Evolutionary conservation across 2,888 invertebrate species (phyloP), one percentile per base, ranked within the genome.

Genomic region (Drosophila aldrichi): DNA sequence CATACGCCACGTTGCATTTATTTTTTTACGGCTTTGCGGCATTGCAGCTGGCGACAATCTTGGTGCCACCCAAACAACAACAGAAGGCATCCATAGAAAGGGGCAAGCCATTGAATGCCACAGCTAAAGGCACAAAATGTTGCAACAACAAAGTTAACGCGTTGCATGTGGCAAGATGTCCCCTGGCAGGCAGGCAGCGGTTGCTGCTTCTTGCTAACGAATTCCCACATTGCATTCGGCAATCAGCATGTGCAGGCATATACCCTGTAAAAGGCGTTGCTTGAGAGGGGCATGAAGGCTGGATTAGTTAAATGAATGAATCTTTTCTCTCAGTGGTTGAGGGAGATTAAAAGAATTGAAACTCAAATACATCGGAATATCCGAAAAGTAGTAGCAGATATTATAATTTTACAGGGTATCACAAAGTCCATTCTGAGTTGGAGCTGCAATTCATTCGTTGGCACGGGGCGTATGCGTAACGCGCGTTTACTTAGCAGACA

Each of bases 1-100:
- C 82, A 82, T 81, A 81, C 82, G 74, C 70, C 74, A 70, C 77
- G 70, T 72, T 68, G 78, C 81, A 72, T 52, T 36, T 6, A 2
- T 34, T 52, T 62, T 70, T 75, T 63, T 57, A 65, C 46, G 55
- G 41, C 74, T 56, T 66, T 74, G 71, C 68, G 49, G 61, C 68
- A 46, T 73, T 76, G 56, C 81, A 59, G 55, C 75, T 54, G 68
- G 63, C 74, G 62, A 77, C 77, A 74, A 65, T 74, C 63, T 63
- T 74, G 58, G 54, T 41, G 22, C 29, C 16, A 34, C 51, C 7
- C 44, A 40, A 41, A 49, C 51, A 52, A 12, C 51, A 41, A 34
- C 43, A 43, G 38, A 48, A 41, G 34, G 36, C 51, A 4, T 20
- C 20, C 36, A 0, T 1, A 6, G 6, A 51, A 9, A 16, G 34